Conservation (phyloP, 2,888 invertebrate genomes). For the Drosophila incognita region DNA sequence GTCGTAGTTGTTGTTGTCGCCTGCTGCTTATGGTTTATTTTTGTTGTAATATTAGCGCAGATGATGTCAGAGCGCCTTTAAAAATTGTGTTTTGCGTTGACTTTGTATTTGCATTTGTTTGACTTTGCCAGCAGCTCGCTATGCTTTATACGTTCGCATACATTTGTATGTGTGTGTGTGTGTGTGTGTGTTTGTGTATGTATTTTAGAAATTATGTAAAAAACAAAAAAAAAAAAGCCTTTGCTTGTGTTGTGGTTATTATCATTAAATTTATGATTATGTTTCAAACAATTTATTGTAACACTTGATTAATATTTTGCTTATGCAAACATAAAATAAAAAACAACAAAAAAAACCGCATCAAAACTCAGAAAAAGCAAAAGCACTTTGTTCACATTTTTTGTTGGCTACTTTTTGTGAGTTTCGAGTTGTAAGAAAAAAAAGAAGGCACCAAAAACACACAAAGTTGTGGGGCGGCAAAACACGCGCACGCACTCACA, state of each 20-base stretch:
- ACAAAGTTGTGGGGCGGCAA: conserved; percentile 31
- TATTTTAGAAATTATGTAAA: conserved; percentile 21
- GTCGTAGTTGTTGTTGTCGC: conserved; percentile 20
- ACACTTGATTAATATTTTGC: background rate
- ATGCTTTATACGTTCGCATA: conserved; percentile 16
- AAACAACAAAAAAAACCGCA: background rate
- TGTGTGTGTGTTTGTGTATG: background rate
- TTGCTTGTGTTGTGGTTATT: background rate
- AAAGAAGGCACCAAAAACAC: conserved; percentile 7
- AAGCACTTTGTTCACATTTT: conserved; percentile 2
- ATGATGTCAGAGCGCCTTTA: conserved; percentile 72
- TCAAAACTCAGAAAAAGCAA: conserved; percentile 3
- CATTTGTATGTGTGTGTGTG: too few species aligned
- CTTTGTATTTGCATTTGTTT: conserved; percentile 40
- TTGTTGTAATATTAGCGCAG: conserved; percentile 49
- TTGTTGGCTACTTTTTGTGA: conserved; percentile 7
- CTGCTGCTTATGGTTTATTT: conserved; percentile 19
- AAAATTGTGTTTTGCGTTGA: conserved; percentile 42
- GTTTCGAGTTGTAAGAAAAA: conserved; percentile 24
- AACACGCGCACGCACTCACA: conserved; percentile 24
- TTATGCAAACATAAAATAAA: background rate
- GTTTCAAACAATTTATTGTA: background rate
- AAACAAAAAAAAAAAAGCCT: conserved; percentile 12
- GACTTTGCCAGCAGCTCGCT: conserved; percentile 33
- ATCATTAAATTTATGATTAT: background rate